phyloP scores from a whole-genome alignment of 2,797 vertebrate genomes.

The Cercopithecus diana region DNA sequence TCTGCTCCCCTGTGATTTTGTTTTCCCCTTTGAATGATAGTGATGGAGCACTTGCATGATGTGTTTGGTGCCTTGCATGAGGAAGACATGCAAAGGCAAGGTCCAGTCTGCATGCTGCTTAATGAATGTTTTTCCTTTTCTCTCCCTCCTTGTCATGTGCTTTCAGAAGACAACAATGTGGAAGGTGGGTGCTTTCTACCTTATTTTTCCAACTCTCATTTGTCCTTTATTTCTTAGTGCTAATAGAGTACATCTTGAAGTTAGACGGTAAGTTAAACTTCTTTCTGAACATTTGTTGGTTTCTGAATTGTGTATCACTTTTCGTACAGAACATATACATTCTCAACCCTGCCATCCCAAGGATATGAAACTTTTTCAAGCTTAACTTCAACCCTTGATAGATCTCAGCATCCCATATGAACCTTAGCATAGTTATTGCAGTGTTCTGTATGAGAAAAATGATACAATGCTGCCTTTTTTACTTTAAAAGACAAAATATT shows the following conservation, averaged over 20 bases:
- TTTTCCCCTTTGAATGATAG: constrained; percentile 86
- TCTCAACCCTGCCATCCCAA: no score
- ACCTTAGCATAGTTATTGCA: background rate
- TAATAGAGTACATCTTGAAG: constrained; percentile 76
- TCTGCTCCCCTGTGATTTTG: constrained; percentile 77
- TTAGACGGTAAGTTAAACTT: constrained; percentile 86
- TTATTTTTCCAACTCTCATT: constrained; percentile 81
- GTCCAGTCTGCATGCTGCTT: constrained; percentile 99
- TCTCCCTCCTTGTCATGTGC: constrained; percentile 96
- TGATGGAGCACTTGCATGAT: constrained; percentile 95
- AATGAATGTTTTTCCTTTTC: constrained; percentile 99
- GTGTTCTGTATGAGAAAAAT: constrained; percentile 82
- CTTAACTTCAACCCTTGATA: background rate
- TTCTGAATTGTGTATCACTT: constrained; percentile 75
- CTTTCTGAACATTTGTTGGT: constrained; percentile 60
- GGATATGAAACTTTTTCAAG: background rate
- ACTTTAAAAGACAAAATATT: constrained; percentile 51
- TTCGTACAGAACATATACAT: constrained; percentile 80
- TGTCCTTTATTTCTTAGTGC: constrained; percentile 80
- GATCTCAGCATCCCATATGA: background rate
- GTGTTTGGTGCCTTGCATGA: constrained; percentile 98
- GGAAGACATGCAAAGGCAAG: constrained; percentile 96
- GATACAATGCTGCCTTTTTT: constrained; percentile 48
- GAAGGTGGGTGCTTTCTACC: constrained; percentile 96
- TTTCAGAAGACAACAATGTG: constrained; percentile 97